Conservation (phyloP, 2,113 vertebrate genomes). For the Clinocottus analis region DNA sequence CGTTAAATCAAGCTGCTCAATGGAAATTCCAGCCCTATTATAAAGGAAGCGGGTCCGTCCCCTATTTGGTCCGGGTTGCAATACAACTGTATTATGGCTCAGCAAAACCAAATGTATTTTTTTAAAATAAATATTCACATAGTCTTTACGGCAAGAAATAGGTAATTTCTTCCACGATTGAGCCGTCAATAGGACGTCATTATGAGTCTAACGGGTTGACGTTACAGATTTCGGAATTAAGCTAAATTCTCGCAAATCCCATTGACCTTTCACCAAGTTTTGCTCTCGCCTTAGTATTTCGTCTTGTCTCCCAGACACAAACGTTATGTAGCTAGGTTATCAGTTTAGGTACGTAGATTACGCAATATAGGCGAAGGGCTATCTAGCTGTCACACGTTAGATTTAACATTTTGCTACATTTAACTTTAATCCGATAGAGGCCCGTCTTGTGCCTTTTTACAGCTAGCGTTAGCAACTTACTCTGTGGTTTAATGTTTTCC, state of each 20-base stretch:
- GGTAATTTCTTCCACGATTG: not conserved
- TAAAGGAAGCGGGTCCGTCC: conserved; percentile 49
- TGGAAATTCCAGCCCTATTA: no score
- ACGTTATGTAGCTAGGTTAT: not conserved
- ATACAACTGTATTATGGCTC: not conserved
- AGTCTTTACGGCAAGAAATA: not conserved
- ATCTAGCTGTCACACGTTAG: not conserved
- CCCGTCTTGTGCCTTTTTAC: not conserved
- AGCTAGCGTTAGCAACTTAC: not conserved
- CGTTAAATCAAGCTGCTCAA: not conserved
- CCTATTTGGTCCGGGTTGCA: conserved; percentile 51
- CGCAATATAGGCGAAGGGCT: not conserved
- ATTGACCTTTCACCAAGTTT: conserved; percentile 70
- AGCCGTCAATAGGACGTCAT: not conserved
- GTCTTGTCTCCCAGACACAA: not conserved
- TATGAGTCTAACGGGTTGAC: not conserved
- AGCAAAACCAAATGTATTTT: not conserved
- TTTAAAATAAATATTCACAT: not conserved
- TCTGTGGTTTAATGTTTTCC: not conserved
- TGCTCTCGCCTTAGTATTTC: not conserved
- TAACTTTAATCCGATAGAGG: not conserved
- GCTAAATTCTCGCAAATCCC: conserved; percentile 34
- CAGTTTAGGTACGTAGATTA: not conserved
- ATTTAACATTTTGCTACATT: no score
- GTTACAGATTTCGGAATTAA: conserved; percentile 9